Base-by-base conservation (phyloP, 2,888 invertebrate species). In the Drosophila picticornis region DNA sequence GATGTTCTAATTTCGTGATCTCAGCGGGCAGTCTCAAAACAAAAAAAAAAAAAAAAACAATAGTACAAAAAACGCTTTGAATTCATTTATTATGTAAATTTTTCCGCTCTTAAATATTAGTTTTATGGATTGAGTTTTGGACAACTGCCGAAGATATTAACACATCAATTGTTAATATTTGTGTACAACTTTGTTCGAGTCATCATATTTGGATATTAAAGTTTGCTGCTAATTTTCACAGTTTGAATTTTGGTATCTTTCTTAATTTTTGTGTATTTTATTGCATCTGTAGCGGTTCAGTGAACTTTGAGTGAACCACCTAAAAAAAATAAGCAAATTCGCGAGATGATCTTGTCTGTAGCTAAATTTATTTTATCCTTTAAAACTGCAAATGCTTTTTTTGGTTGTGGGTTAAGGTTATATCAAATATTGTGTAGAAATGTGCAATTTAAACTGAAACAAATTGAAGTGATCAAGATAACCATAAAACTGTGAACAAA, bases 191-290 rank as follows among this genome's bases (percentile, higher is more conserved):
- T 71, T 70, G 51, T 9, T 58, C 25, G 11, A 38, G 50, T 57
- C n/a, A 50, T 55, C 36, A 27, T 56, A 69, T 79, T 62, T 80
- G 72, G 66, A 9, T 43, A 67, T 60, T 38, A 38, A 40, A 43
- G 53, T 70, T 64, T 29, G 58, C 62, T 72, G 80, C 71, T 72
- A 80, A 75, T 83, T 84, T 88, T 85, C 75, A 77, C 83, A 83
- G 72, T 50, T 76, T 70, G 57, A 63, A 46, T 57, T 68, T 69
- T 57, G 56, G 32, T 51, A 38, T 72, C 52, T 70, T 63, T 16
- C 16, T 36, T 29, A 63, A 57, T 38, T 10, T 31, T n/a, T 32
- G 25, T 7, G 6, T 46, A 59, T 60, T 50, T 31, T 34, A 52
- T 59, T 74, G 65, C 58, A 46, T 65, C 53, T 67, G 27, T 27